Percentiles rank a stretch among this genome's conserved stretches.
Conservation (phyloP, 2,888 invertebrate species). For the Amorpha juglandis region DNA sequence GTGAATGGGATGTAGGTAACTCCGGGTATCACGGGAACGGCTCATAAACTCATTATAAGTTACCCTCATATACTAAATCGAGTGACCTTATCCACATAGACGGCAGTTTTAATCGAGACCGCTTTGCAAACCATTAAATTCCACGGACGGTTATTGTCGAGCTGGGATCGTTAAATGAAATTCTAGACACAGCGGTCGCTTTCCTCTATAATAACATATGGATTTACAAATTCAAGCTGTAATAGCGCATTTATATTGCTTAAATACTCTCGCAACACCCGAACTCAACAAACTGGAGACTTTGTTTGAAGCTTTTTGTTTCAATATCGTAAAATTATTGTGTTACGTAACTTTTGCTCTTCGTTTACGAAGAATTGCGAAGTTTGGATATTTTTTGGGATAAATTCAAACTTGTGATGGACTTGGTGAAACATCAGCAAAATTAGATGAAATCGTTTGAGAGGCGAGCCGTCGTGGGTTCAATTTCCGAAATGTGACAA, state of each 20-base stretch:
- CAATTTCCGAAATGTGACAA: conserved; percentile 24
- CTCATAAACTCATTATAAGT: conserved; percentile 82
- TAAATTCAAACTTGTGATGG: conserved; percentile 13
- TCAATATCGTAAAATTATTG: conserved; percentile 8
- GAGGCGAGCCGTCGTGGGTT: conserved; percentile 14
- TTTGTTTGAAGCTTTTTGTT: not conserved
- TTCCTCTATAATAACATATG: conserved; percentile 47
- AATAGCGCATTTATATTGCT: conserved; percentile 24
- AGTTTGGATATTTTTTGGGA: conserved; percentile 1
- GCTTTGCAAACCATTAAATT: conserved; percentile 77
- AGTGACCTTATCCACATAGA: conserved; percentile 72
- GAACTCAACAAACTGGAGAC: not conserved
- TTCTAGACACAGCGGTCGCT: conserved; percentile 59
- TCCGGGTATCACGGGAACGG: conserved; percentile 49
- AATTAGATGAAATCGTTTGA: conserved; percentile 12
- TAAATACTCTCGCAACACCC: conserved; percentile 1
- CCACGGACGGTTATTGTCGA: conserved; percentile 75
- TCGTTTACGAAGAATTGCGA: conserved; percentile 1
- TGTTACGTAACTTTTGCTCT: conserved; percentile 1
- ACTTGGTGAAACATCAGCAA: conserved; percentile 12
- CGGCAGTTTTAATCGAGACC: conserved; percentile 79
- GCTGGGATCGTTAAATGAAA: conserved; percentile 76
- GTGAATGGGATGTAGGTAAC: conserved; percentile 43
- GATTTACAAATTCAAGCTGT: conserved; percentile 49
- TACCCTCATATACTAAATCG: conserved; percentile 71